phyloP scores from a whole-genome alignment of 2,797 vertebrate genomes.

The Heteromormyrus szaboi region DNA sequence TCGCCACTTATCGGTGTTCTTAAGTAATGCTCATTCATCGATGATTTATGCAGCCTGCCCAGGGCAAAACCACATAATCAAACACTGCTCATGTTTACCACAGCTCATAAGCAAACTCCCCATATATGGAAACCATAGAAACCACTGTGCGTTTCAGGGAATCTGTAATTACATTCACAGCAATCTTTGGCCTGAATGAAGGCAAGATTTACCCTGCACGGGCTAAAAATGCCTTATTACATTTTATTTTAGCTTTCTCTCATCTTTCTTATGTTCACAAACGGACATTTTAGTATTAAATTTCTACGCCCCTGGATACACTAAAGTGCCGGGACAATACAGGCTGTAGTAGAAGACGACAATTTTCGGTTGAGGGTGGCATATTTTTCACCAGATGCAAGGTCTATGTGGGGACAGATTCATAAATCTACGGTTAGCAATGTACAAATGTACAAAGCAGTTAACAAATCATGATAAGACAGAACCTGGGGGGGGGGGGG shows the following conservation, averaged over 20 bases:
- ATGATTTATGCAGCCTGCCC: not conserved
- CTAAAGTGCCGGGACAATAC: not conserved
- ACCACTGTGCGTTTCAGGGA: slow-evolving; percentile 12
- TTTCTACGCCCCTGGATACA: not conserved
- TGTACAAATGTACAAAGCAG: too few species aligned
- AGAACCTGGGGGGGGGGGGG: not conserved
- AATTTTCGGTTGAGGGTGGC: not conserved
- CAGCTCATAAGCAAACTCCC: slow-evolving; percentile 27
- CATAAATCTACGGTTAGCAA: not conserved
- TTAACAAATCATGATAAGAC: not conserved
- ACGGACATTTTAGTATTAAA: not conserved
- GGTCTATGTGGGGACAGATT: not conserved
- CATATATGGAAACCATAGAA: slow-evolving; percentile 43
- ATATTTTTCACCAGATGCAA: not conserved
- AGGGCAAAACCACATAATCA: not conserved
- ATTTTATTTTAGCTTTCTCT: not conserved
- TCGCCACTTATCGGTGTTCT: not conserved
- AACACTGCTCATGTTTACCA: slow-evolving; percentile 36
- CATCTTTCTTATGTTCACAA: not conserved
- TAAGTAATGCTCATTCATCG: not conserved
- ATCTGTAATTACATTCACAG: not conserved
- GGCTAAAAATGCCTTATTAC: not conserved
- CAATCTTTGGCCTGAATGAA: slow-evolving; percentile 18
- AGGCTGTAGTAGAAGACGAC: not conserved
- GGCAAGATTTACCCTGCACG: not conserved